phyloP scores from a whole-genome alignment of 2,797 vertebrate genomes.

The Hipposideros larvatus region DNA sequence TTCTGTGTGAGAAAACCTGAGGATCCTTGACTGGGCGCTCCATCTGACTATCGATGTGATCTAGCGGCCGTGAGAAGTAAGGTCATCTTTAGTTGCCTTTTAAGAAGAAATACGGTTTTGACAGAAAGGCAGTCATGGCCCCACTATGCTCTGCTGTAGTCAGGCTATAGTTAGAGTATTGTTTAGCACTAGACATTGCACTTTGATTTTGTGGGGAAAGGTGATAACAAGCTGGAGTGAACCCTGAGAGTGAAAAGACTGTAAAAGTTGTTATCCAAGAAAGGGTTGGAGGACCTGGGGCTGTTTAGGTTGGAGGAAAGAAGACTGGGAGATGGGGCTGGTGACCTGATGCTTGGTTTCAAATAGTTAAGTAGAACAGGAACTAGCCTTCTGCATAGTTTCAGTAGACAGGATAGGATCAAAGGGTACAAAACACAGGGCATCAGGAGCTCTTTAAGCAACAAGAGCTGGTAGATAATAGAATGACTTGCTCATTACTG shows the following conservation, averaged over 20 bases:
- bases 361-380: background rate
- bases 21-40: background rate
- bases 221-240: background rate
- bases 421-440: background rate
- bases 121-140: background rate
- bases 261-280: background rate
- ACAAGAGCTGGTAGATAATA: background rate
- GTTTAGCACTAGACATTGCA: background rate
- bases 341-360: background rate
- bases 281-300: background rate
- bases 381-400: background rate
- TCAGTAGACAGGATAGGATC: background rate
- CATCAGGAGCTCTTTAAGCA: background rate
- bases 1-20: background rate
- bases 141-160: background rate
- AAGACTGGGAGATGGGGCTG: background rate
- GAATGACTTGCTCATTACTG: background rate
- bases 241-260: background rate
- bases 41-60: background rate
- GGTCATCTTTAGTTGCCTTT: background rate
- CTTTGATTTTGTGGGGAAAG: background rate
- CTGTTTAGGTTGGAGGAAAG: background rate
- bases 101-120: background rate
- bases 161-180: background rate
- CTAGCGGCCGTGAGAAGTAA: background rate